Conservation (phyloP, 2,888 invertebrate genomes). For the Parthenolecanium corni region DNA sequence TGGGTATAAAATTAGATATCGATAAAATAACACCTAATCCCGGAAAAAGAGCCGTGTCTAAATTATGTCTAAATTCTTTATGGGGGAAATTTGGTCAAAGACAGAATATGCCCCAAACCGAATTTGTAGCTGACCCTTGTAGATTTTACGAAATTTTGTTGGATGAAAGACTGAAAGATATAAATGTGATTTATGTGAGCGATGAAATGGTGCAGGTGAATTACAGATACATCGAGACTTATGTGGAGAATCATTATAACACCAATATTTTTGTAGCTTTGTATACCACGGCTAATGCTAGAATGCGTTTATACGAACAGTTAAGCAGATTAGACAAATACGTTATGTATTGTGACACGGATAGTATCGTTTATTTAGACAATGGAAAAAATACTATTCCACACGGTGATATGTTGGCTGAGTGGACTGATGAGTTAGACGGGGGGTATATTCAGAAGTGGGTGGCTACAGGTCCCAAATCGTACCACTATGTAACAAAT, state of each 20-base stretch:
- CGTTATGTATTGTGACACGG: constrained; percentile 6
- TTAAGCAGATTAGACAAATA: neutral
- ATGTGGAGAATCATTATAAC: constrained; percentile 6
- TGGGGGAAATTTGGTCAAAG: too few species aligned
- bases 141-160: too few species aligned
- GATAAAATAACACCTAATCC: constrained; percentile 32
- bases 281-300: constrained; percentile 13
- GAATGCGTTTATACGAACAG: neutral
- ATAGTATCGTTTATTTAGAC: too few species aligned
- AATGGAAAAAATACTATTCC: too few species aligned
- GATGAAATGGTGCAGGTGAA: constrained; percentile 5
- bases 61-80: constrained; percentile 33
- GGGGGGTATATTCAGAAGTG: neutral
- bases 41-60: constrained; percentile 33
- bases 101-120: constrained; percentile 39
- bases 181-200: constrained; percentile 8
- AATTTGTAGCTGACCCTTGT: constrained; percentile 4
- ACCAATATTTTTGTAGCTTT: constrained; percentile 17
- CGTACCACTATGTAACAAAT: constrained; percentile 5
- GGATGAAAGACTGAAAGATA: constrained; percentile 2
- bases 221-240: constrained; percentile 15
- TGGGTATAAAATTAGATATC: constrained; percentile 32
- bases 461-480: neutral
- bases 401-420: too few species aligned
- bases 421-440: too few species aligned